Conservation (phyloP, 2,113 vertebrate genomes). For the Mormyrus iriodes region DNA sequence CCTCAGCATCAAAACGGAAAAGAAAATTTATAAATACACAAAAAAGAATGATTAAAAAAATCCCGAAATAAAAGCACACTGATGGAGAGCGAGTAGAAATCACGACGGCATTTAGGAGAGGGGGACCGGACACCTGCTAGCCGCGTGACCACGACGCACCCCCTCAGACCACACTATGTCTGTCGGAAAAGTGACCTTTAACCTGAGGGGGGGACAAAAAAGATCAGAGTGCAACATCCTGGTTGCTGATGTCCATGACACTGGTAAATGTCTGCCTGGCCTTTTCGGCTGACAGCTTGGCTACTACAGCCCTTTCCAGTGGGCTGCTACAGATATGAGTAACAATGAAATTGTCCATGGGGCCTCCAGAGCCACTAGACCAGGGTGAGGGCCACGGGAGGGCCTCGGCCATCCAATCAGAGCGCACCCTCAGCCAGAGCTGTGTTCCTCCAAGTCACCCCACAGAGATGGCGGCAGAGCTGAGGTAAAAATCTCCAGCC, state of each 20-base stretch:
- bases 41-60: constrained; percentile 32
- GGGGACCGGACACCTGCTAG: background rate
- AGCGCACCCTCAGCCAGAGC: background rate
- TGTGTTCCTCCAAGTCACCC: constrained; percentile 4
- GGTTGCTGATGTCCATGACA: background rate
- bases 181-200: constrained; percentile 30
- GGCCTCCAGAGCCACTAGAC: background rate
- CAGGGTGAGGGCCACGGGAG: background rate
- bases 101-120: constrained; percentile 2
- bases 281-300: background rate
- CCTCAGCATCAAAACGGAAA: background rate
- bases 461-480: constrained; percentile 13
- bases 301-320: background rate
- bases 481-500: background rate
- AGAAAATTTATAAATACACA: background rate
- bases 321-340: constrained; percentile 16
- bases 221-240: constrained; percentile 16
- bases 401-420: background rate
- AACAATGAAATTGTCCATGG: background rate
- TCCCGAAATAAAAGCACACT: constrained; percentile 43
- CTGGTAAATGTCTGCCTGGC: background rate
- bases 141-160: background rate
- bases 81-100: constrained; percentile 20
- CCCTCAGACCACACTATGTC: constrained; percentile 7
- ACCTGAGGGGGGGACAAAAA: constrained; percentile 7